Percentiles rank a stretch among this genome's conserved stretches.
Evolutionary conservation across 1,140 invertebrate species (phyloP).

Genomic region (Diabrotica virgifera): DNA sequence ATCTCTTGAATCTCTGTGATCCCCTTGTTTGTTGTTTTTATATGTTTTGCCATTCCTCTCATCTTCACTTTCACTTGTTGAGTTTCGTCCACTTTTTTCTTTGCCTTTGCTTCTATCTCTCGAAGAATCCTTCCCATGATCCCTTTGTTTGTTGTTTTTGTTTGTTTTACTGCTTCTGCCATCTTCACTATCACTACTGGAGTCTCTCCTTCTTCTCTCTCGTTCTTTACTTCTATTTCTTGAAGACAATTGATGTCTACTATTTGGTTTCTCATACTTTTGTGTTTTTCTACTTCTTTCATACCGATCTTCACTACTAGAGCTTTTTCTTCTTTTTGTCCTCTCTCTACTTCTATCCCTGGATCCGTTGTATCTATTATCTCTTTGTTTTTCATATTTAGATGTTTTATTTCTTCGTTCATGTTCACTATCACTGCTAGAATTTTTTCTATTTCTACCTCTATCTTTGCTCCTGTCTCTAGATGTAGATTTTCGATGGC

Average conservation of each 20-base stretch:
- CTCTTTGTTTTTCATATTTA: background rate
- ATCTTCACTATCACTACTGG: background rate
- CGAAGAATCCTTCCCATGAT: background rate
- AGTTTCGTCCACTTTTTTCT: background rate
- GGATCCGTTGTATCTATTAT: conserved; percentile 15
- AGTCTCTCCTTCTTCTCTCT: conserved; percentile 4
- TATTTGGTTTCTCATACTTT: conserved; percentile 14
- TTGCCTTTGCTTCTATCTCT: background rate
- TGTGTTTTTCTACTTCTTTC: conserved; percentile 5
- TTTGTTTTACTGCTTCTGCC: background rate
- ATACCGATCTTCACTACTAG: conserved; percentile 19
- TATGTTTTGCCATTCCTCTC: background rate
- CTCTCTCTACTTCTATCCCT: conserved; percentile 13
- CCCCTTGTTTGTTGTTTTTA: background rate
- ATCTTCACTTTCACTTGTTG: too few relatives aligned
- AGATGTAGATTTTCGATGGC: background rate
- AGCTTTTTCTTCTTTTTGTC: conserved; percentile 18
- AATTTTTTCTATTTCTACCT: conserved; percentile 8
- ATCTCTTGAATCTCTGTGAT: background rate
- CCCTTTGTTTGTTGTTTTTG: background rate
- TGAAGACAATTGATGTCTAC: conserved; percentile 14
- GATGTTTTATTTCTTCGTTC: background rate
- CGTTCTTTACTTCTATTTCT: conserved; percentile 23
- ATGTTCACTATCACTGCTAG: background rate
- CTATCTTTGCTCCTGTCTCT: conserved; percentile 1